A percentile compares a stretch with the other conserved stretches of the same genome.
phyloP scores from a whole-genome alignment of 2,797 vertebrate species.

The Dipus sagitta region DNA sequence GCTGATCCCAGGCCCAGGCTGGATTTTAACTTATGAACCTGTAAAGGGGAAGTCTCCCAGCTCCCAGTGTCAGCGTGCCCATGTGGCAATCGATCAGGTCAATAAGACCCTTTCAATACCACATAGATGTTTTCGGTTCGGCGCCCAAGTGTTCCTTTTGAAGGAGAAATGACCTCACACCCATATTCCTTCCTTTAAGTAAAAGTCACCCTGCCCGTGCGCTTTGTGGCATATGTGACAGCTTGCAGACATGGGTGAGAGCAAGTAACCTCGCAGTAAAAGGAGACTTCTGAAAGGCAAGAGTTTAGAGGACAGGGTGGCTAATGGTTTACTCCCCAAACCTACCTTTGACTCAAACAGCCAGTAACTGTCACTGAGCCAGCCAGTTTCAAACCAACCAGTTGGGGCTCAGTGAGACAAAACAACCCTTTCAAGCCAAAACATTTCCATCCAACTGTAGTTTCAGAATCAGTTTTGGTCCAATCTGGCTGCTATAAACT shows the following conservation, averaged over 20 bases:
- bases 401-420: background rate
- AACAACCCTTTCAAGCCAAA: background rate
- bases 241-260: background rate
- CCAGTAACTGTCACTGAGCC: background rate
- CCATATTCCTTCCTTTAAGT: background rate
- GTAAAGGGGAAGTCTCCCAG: background rate
- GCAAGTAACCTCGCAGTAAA: background rate
- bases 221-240: background rate
- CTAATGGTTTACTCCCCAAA: slow-evolving; percentile 49
- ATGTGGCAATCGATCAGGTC: background rate
- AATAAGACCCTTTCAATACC: background rate
- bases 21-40: background rate
- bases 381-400: background rate
- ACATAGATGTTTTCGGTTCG: background rate
- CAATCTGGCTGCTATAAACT: background rate
- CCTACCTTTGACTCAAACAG: slow-evolving; percentile 48
- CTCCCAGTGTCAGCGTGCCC: background rate
- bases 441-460: slow-evolving; percentile 21
- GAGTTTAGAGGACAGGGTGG: background rate
- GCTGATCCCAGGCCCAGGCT: background rate
- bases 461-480: background rate
- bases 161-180: slow-evolving; percentile 42
- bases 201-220: background rate
- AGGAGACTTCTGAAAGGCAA: background rate
- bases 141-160: slow-evolving; percentile 23